Percentiles rank a stretch among this genome's conserved stretches.
These are phyloP conservation scores for Pseudomugil gertrudae DNA, from an alignment of 2,797 vertebrate species.

Conservation along the genomic window DNA sequence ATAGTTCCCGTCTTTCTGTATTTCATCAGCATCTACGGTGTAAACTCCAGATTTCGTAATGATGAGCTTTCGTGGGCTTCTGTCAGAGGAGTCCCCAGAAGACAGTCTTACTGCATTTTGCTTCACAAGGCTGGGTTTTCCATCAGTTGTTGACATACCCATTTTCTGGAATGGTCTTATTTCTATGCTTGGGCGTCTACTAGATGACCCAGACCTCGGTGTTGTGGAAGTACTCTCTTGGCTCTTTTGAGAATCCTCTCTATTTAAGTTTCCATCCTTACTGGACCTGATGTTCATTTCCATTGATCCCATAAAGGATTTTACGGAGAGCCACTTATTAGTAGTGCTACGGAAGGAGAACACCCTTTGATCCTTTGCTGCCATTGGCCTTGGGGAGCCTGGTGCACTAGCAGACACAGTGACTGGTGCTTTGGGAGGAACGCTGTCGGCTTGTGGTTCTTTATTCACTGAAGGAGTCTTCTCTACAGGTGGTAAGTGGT, in stretches of 20 bases:
- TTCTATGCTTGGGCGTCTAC: constrained; percentile 60
- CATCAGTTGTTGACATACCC: constrained; percentile 69
- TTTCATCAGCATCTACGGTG: constrained; percentile 70
- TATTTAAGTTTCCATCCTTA: constrained; percentile 50
- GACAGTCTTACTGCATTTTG: constrained; percentile 79
- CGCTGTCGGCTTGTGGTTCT: constrained; percentile 50
- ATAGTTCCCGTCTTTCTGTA: constrained; percentile 67
- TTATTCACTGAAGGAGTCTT: constrained; percentile 47
- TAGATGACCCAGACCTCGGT: constrained; percentile 51
- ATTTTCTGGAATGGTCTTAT: constrained; percentile 69
- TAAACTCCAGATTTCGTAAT: constrained; percentile 65
- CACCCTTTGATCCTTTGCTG: constrained; percentile 67
- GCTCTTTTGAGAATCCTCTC: constrained; percentile 69
- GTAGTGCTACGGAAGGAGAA: constrained; percentile 77
- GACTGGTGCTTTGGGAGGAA: constrained; percentile 60
- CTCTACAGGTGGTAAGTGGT: constrained; percentile 52
- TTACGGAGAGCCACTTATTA: constrained; percentile 83
- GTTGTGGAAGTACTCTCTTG: constrained; percentile 66
- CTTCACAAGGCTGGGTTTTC: constrained; percentile 82
- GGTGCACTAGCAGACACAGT: constrained; percentile 79
- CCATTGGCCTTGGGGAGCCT: constrained; percentile 73
- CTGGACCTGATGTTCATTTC: constrained; percentile 45
- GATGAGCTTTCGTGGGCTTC: constrained; percentile 70
- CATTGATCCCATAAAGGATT: constrained; percentile 76
- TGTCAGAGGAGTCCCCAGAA: constrained; percentile 78